phyloP scores from a whole-genome alignment of 2,797 vertebrate genomes.

The Ctenopoma kingsleyae region DNA sequence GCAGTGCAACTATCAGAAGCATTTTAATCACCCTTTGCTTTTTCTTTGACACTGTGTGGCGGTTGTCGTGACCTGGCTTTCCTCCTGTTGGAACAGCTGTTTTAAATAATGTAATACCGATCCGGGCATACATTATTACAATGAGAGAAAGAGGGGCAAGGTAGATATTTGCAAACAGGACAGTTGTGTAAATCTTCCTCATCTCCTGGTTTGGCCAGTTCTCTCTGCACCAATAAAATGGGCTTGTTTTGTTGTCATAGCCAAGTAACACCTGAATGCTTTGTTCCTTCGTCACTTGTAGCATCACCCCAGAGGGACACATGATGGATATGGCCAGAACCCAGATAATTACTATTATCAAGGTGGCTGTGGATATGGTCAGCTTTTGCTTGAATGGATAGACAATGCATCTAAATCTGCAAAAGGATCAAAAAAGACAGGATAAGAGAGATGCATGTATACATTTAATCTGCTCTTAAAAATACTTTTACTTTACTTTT shows the following conservation, averaged over 20 bases:
- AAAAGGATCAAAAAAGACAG: conserved; percentile 8
- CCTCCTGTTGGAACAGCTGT: conserved; percentile 63
- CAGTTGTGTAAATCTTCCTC: conserved; percentile 92
- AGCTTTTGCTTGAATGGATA: conserved; percentile 94
- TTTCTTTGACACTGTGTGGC: conserved; percentile 85
- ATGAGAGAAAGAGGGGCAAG: conserved; percentile 91
- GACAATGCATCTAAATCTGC: conserved; percentile 91
- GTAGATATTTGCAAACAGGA: conserved; percentile 93
- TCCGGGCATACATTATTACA: conserved; percentile 89
- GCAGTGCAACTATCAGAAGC: conserved; percentile 90
- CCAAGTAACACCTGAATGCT: conserved; percentile 85
- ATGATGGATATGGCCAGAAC: conserved; percentile 90
- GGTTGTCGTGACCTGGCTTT: conserved; percentile 81
- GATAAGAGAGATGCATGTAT: not conserved
- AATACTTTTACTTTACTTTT: too few species aligned
- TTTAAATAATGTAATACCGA: conserved; percentile 89
- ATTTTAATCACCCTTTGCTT: conserved; percentile 92
- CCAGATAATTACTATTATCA: conserved; percentile 90
- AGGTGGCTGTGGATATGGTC: conserved; percentile 83
- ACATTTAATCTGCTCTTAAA: conserved; percentile 1
- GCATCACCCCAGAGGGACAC: conserved; percentile 93
- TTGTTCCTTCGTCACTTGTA: conserved; percentile 89
- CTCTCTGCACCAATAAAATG: conserved; percentile 92
- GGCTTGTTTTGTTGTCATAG: conserved; percentile 83
- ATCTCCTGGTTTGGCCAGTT: conserved; percentile 92